Conservation (phyloP, 1,140 invertebrate genomes). For the Bombus confusus region DNA sequence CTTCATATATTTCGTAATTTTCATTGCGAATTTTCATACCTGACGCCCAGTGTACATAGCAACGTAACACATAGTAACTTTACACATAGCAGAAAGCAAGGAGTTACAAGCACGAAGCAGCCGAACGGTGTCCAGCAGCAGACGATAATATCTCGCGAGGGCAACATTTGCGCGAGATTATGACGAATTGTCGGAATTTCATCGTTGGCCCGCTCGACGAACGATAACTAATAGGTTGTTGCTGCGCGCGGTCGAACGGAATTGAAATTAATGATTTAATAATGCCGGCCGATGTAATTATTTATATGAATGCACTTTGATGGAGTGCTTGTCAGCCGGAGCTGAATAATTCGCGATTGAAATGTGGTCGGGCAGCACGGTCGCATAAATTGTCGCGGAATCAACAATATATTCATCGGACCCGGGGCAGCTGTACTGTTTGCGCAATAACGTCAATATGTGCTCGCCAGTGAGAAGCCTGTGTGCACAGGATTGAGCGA, state of each 20-base stretch:
- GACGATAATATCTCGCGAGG: not conserved
- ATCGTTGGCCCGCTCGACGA: slow-evolving; percentile 51
- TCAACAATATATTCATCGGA: slow-evolving; percentile 78
- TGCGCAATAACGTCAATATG: slow-evolving; percentile 68
- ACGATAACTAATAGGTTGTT: slow-evolving; percentile 70
- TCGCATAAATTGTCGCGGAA: slow-evolving; percentile 75
- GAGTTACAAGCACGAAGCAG: not conserved
- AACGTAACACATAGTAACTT: too few relatives aligned
- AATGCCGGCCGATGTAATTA: slow-evolving; percentile 74
- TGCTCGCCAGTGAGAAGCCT: slow-evolving; percentile 54
- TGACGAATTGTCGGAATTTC: slow-evolving; percentile 63
- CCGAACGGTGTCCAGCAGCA: not conserved
- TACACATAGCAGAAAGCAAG: not conserved
- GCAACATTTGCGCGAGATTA: slow-evolving; percentile 48
- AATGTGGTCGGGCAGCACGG: slow-evolving; percentile 68
- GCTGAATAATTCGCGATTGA: slow-evolving; percentile 75
- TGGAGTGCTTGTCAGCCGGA: slow-evolving; percentile 71
- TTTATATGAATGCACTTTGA: slow-evolving; percentile 76
- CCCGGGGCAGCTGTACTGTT: slow-evolving; percentile 56
- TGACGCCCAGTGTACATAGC: too few relatives aligned
- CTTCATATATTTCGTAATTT: too few relatives aligned
- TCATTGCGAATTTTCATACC: too few relatives aligned
- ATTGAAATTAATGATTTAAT: slow-evolving; percentile 74
- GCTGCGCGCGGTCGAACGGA: slow-evolving; percentile 55
- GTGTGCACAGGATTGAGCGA: slow-evolving; percentile 33